Base-by-base conservation (phyloP, 2,888 invertebrate genomes). In the Lypha dubia region DNA sequence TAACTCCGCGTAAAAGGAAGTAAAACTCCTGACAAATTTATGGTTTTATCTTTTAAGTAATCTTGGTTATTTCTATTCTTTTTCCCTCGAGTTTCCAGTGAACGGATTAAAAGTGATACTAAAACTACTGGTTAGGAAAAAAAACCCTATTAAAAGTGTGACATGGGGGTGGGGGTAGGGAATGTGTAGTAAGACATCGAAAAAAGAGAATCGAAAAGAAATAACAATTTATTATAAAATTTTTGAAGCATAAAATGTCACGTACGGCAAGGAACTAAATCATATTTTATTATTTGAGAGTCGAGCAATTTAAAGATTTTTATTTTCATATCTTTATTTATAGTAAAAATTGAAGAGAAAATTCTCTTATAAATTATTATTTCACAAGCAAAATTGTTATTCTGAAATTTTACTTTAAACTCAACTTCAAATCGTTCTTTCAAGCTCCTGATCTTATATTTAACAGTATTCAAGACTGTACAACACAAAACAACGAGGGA, bases 1-100 rank as follows among this genome's bases (percentile, higher is more conserved):
- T 53, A 44, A 44, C n/a, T 28, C 35, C 67, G 67, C 80, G 67
- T 51, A 49, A 65, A 76, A 71, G 44, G 58, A 76, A 76, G 28
- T 49, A 71, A 76, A 79, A 71, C 65, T 68, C 38, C 15, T 84
- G 80, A 80, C 76, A 84, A 80, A 84, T 84, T 84, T 84, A 84
- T 84, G 73, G 76, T 73, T 80, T 68, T 83, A 79, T 79, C 70
- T 79, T 60, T 41, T 20, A 75, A 49, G 7, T 7, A 79, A 83
- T 79, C 65, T 75, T 75, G 17, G 22, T 32, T 73, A 38, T 46
- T 53, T 51, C 44, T 71, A 13, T 17, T 24, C 6, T 35, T 60
- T 35, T 32, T 49, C n/a, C 17, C 58, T n/a, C n/a, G 32, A 49
- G 38, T 28, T 60, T 49, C 15, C 3, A 3, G 53, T 65, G 28